Conservation (phyloP, 2,888 invertebrate species). For the Aphodius sticticus region DNA sequence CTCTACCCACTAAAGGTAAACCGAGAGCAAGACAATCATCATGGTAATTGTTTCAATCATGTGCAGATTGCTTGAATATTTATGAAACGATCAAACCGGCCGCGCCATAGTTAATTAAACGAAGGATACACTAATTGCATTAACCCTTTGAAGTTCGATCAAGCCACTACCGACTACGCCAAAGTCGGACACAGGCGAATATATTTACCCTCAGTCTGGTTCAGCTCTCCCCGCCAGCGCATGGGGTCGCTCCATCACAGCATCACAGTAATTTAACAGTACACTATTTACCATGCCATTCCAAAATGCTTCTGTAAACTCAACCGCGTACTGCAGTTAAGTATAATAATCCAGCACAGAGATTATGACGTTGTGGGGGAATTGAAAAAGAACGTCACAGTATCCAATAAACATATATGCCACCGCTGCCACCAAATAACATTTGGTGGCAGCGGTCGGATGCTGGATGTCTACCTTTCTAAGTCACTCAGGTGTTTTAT, state of each 20-base stretch:
- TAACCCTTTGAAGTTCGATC: constrained; percentile 46
- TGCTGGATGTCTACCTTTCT: no score
- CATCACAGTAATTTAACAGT: not conserved
- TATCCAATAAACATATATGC: no score
- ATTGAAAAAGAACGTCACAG: no score
- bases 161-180: not conserved
- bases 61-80: constrained; percentile 40
- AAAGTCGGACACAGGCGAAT: not conserved
- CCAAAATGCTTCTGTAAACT: not conserved
- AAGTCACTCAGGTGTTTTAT: no score
- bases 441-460: no score
- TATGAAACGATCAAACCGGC: constrained; percentile 45
- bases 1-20: no score
- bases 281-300: not conserved
- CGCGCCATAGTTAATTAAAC: constrained; percentile 47
- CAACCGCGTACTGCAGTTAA: not conserved
- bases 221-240: not conserved
- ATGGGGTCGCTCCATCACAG: no score
- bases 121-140: constrained; percentile 49
- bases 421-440: no score
- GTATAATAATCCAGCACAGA: no score
- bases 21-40: not conserved
- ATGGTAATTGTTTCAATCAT: not conserved
- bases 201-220: not conserved
- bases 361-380: no score